Percentiles rank a stretch among this genome's conserved stretches.
These are phyloP conservation scores for Ursus arctos DNA, from an alignment of 2,113 vertebrate species.

Conservation along the genomic window DNA sequence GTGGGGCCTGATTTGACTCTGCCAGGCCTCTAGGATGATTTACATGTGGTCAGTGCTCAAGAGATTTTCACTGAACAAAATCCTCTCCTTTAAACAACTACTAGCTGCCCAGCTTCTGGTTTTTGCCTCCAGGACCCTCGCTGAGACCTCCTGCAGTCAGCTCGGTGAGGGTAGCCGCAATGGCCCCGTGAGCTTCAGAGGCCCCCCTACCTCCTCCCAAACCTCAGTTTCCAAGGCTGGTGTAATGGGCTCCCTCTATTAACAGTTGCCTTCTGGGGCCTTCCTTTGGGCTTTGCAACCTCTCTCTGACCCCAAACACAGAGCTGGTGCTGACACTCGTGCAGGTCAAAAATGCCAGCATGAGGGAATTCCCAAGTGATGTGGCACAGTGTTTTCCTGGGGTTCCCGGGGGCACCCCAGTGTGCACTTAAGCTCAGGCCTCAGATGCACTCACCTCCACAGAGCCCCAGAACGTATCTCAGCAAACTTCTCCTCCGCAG, in stretches of 20 bases:
- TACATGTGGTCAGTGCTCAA: neutral
- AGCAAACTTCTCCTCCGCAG: neutral
- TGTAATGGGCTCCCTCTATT: no score
- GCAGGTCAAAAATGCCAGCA: no score
- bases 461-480: neutral
- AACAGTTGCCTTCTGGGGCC: neutral
- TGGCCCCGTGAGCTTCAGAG: fast-evolving
- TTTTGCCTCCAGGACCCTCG: neutral
- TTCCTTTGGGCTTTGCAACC: neutral
- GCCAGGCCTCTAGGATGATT: neutral
- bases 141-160: neutral
- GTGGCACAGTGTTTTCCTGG: neutral
- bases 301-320: neutral
- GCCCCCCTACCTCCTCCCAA: neutral
- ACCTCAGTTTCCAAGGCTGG: neutral
- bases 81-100: neutral
- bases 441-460: neutral
- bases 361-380: neutral
- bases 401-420: neutral
- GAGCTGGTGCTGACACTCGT: neutral
- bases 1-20: no score
- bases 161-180: neutral
- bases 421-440: neutral
- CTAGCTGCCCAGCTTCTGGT: neutral
- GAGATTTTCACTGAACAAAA: neutral